Conservation (phyloP, 1,140 invertebrate genomes). For the Battus philenor region DNA sequence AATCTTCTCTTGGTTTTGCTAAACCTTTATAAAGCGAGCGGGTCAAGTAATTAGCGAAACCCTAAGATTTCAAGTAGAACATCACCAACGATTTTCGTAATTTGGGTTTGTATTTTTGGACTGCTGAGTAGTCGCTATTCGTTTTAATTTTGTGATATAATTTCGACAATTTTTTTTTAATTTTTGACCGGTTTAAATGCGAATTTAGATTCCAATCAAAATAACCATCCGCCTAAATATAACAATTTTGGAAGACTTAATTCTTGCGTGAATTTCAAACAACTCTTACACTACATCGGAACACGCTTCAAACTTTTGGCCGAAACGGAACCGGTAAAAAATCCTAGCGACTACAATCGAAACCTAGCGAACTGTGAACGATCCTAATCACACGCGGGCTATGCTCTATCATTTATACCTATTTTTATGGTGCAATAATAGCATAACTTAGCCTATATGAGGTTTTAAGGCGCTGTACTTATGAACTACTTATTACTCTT, state of each 20-base stretch:
- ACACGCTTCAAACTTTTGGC: not conserved
- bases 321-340: not conserved
- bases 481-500: conserved; percentile 1
- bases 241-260: conserved; percentile 5
- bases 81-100: too few species aligned
- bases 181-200: not conserved
- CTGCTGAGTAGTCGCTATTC: too few species aligned
- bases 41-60: too few species aligned
- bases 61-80: too few species aligned
- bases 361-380: not conserved
- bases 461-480: not conserved
- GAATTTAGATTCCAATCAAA: conserved; percentile 1
- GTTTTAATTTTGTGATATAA: too few species aligned
- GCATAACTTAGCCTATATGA: not conserved
- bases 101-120: too few species aligned
- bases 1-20: too few species aligned
- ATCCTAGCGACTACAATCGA: not conserved
- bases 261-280: conserved; percentile 5
- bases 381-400: not conserved
- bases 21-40: too few species aligned
- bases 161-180: too few species aligned
- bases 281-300: not conserved
- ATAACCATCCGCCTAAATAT: conserved; percentile 2
- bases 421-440: not conserved
- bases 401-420: not conserved